Base-by-base conservation (phyloP, 2,113 vertebrate genomes). In the Dicentrarchus labrax region DNA sequence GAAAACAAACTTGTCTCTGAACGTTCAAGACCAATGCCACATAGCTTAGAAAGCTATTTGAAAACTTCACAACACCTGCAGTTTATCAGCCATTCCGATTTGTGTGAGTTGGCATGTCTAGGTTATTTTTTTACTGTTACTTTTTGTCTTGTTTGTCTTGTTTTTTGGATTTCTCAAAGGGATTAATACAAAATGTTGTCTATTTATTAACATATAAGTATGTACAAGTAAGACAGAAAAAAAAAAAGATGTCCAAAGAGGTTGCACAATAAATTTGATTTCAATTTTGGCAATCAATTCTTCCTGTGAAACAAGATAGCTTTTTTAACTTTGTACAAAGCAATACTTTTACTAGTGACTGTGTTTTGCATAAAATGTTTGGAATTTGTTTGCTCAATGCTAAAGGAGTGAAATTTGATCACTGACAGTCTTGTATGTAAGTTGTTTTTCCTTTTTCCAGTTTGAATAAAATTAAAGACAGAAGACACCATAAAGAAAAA, bases 121-220 rank as follows among this genome's bases (percentile, higher is more conserved):
- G 8, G 61, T 69, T 53, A 39, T 48, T n/a, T 66, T 13, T 36
- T 19, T 36, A 60, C 45, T 45, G 4, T 2, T 30, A 47, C 17
- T 65, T 60, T 76, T 61, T 50, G 12, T 69, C 4, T 0, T 69
- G 24, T 5, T 51, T 4, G 56, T 65, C 72, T 70, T 72, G 15
- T 17, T 80, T 17, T 65, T 6, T 65, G 78, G 78, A 80, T 59
- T 59, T 38, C 41, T 6, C 60, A 39, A 24, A 24, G 38, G 10
- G 6, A 30, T 19, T 24, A 47, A 56, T 47, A 24, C 39, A 48
- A 38, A 24, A 11, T 21, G 30, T 30, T 30, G 30, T 51, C 56
- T 24, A 21, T 54, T 16, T 64, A 30, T 56, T 47, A 75, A 56
- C 24, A 9, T 56, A 50, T 39, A 24, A 47, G 38, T 36, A n/a